Evolutionary conservation across 2,888 invertebrate genomes (phyloP).

Genomic region (Rhimphoctona megacephalus): DNA sequence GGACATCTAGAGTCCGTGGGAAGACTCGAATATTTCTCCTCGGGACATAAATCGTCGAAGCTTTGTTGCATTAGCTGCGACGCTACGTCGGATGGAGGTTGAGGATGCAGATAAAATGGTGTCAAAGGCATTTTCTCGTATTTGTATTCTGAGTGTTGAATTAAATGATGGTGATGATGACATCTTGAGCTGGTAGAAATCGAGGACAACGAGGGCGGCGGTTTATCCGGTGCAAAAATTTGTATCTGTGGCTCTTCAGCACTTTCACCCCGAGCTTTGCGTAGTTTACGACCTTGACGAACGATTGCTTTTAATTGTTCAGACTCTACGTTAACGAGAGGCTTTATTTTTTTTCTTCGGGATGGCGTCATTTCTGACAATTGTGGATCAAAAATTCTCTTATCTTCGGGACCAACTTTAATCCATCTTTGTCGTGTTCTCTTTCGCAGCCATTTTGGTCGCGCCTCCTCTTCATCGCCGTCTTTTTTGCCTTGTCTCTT

Average conservation of each 20-base stretch:
- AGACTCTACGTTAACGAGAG: constrained; percentile 82
- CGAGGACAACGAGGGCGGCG: constrained; percentile 85
- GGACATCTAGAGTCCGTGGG: constrained; percentile 67
- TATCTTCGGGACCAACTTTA: constrained; percentile 70
- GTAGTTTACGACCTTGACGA: constrained; percentile 83
- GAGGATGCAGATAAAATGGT: constrained; percentile 82
- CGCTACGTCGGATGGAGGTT: constrained; percentile 79
- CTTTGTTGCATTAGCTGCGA: constrained; percentile 77
- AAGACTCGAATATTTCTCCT: constrained; percentile 58
- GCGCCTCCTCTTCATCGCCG: constrained; percentile 74
- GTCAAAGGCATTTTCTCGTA: constrained; percentile 86
- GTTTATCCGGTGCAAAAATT: constrained; percentile 79
- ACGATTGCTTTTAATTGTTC: constrained; percentile 83
- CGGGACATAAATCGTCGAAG: constrained; percentile 71
- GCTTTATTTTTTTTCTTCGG: constrained; percentile 77
- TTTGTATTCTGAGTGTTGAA: constrained; percentile 92
- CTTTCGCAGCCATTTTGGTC: constrained; percentile 71
- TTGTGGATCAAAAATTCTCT: constrained; percentile 64
- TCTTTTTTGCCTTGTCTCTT: constrained; percentile 71
- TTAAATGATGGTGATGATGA: constrained; percentile 88
- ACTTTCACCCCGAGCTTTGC: constrained; percentile 82
- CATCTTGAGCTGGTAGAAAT: constrained; percentile 84
- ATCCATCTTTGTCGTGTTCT: constrained; percentile 67
- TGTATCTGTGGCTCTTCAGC: constrained; percentile 78
- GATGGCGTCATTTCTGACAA: constrained; percentile 75